These are phyloP conservation scores for Aphelinus atriplicis DNA, from an alignment of 1,140 invertebrate species.

Conservation along the genomic window DNA sequence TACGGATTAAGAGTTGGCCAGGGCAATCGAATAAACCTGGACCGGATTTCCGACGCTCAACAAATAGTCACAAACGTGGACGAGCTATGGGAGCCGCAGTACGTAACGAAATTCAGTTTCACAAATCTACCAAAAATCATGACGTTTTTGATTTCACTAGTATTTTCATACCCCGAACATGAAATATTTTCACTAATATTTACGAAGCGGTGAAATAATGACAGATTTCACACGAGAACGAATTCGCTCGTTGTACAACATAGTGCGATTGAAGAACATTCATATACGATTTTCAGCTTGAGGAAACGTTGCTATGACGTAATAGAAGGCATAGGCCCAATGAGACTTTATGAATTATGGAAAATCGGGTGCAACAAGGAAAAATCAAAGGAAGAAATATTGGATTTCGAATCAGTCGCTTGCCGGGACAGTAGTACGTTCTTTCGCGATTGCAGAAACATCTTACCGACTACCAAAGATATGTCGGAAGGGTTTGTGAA, in stretches of 20 bases:
- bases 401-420: constrained; percentile 44
- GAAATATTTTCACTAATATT: too few relatives aligned
- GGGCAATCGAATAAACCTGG: constrained; percentile 49
- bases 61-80: constrained; percentile 51
- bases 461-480: constrained; percentile 36
- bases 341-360: constrained; percentile 53
- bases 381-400: constrained; percentile 10
- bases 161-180: too few relatives aligned
- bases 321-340: constrained; percentile 47
- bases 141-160: background rate
- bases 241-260: too few relatives aligned
- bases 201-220: too few relatives aligned
- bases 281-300: constrained; percentile 43
- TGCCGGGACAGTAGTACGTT: constrained; percentile 47
- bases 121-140: too few relatives aligned
- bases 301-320: constrained; percentile 52
- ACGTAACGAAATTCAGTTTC: constrained; percentile 1
- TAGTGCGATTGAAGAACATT: too few relatives aligned
- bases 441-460: constrained; percentile 52
- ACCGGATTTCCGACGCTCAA: constrained; percentile 47
- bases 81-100: constrained; percentile 52
- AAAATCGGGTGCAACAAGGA: constrained; percentile 45
- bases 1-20: constrained; percentile 52
- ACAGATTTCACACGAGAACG: too few relatives aligned
- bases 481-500: background rate